Conservation (phyloP, 2,888 invertebrate species). For the Celastrina argiolus region DNA sequence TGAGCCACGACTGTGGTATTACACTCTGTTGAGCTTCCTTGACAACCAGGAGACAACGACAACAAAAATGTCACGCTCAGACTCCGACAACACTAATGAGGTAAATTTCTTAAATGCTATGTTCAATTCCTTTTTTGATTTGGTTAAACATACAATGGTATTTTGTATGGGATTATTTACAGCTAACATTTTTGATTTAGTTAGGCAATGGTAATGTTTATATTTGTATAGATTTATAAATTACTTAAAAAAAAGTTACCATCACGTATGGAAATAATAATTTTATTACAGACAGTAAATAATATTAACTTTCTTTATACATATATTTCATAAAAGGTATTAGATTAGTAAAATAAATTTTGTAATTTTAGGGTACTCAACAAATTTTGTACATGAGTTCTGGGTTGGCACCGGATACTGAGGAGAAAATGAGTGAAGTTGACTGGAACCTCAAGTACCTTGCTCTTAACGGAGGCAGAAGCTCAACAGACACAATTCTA, state of each 20-base stretch:
- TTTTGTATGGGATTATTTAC: too few relatives aligned
- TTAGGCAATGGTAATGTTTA: too few relatives aligned
- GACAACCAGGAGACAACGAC: slow-evolving; percentile 23
- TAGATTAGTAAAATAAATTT: too few relatives aligned
- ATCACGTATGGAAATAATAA: too few relatives aligned
- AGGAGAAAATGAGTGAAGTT: not conserved
- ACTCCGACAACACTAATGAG: slow-evolving; percentile 23
- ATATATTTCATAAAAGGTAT: too few relatives aligned
- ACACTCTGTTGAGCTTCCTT: slow-evolving; percentile 23
- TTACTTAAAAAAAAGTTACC: too few relatives aligned
- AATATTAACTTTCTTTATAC: too few relatives aligned
- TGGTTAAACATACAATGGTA: too few relatives aligned
- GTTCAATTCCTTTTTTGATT: not conserved
- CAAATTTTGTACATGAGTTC: not conserved
- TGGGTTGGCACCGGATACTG: not conserved
- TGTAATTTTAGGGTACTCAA: not conserved
- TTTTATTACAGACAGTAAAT: too few relatives aligned
- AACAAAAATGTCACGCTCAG: slow-evolving; percentile 17
- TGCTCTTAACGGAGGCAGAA: not conserved
- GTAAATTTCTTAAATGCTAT: not conserved
- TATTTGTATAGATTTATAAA: too few relatives aligned
- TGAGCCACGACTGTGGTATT: slow-evolving; percentile 27
- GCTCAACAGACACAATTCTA: not conserved
- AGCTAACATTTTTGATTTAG: too few relatives aligned
- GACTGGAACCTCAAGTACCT: slow-evolving; percentile 3